Evolutionary conservation across 2,888 invertebrate species (phyloP), one percentile per base, ranked within the genome.

Genomic region (Drosophila limbata): DNA sequence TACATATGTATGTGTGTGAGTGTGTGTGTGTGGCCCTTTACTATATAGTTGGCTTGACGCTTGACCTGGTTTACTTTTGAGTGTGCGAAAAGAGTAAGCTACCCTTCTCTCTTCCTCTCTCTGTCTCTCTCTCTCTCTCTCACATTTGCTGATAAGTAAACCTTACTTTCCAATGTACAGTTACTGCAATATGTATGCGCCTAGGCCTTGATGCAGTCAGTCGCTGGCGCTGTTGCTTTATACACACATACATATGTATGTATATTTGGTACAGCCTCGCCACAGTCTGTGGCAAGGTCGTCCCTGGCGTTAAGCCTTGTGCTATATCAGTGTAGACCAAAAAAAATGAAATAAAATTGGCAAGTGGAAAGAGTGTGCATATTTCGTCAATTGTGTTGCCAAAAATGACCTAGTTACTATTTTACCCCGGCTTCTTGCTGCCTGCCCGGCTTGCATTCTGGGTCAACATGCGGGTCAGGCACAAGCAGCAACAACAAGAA

Each of bases 31-130:
- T 35, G 35, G 13, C 35, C 35, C 35, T 35, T 35, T 35, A 5
- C 35, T 35, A 5, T 13, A 13, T 31, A 73, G 74, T 67, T 68
- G 44, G 56, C 75, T 70, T 77, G 77, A 85, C 79, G 84, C 88
- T 85, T 86, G 85, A 78, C 88, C 85, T 87, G 85, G 85, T 86
- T 86, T 87, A 85, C 77, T 81, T 77, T 67, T 61, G 52, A 48
- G 45, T 44, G 59, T 28, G 56, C 55, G 47, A 79, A 62, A 52
- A 39, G 68, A 62, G 65, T 59, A 52, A 48, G 47, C 51, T 10
- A n/a, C 15, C 55, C 33, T 4, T 19, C 17, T 9, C 37, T 51
- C 40, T 17, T 37, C 9, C 40, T 15, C 13, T 21, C 42, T 33
- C 6, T 21, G 31, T 2, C 9, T n/a, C 4, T 19, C n/a, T 21